Evolutionary conservation across 2,113 vertebrate species (phyloP).

Genomic region (Clupea harengus): DNA sequence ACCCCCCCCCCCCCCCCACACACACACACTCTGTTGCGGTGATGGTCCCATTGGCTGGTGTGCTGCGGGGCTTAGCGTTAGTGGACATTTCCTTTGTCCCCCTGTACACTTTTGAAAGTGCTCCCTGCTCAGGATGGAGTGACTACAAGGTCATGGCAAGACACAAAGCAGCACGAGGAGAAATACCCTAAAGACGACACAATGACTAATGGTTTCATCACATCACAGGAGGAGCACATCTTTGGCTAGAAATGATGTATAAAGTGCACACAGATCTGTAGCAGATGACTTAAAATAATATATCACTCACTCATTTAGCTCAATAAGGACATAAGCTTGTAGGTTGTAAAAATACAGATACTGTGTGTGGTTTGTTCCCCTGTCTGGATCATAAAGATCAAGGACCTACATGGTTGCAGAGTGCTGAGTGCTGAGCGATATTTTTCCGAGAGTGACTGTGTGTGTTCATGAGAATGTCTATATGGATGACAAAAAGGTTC

Average conservation of each 20-base stretch:
- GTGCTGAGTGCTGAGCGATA: slow-evolving; percentile 25
- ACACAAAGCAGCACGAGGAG: neutral
- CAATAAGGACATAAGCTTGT: neutral
- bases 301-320: neutral
- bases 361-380: slow-evolving; percentile 16
- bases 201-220: neutral
- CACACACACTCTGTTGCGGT: slow-evolving; percentile 50
- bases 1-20: slow-evolving; percentile 22
- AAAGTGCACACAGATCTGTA: neutral
- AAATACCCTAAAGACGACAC: neutral
- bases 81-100: slow-evolving; percentile 29
- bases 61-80: slow-evolving; percentile 24
- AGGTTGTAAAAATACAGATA: neutral
- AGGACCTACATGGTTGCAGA: slow-evolving; percentile 18
- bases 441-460: slow-evolving; percentile 7
- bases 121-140: neutral
- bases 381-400: slow-evolving; percentile 26
- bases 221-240: neutral
- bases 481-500: slow-evolving; percentile 30
- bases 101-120: slow-evolving; percentile 9
- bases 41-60: slow-evolving; percentile 31
- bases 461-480: slow-evolving; percentile 36
- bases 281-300: neutral
- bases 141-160: slow-evolving; percentile 18
- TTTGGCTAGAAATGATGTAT: neutral